phyloP scores from a whole-genome alignment of 2,113 vertebrate species.

The Todiramphus chloris region DNA sequence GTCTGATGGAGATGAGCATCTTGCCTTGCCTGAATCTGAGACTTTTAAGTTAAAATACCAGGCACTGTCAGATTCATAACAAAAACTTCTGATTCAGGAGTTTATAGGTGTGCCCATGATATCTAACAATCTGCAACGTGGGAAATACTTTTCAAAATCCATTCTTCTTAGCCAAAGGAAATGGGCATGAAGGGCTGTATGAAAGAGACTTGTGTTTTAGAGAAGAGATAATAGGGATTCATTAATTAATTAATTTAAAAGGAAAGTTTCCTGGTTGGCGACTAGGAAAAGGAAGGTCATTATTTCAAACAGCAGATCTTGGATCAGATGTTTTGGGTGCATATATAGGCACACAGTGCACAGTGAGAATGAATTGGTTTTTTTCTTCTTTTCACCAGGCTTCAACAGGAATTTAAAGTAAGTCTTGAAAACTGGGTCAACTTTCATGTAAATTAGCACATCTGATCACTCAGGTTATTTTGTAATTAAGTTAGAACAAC shows the following conservation, averaged over 20 bases:
- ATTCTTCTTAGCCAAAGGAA: neutral
- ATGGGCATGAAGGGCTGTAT: neutral
- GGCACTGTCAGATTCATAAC: neutral
- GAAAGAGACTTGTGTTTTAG: neutral
- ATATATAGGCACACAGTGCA: accelerated
- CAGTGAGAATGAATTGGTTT: neutral
- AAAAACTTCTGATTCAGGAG: neutral
- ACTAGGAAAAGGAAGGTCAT: neutral
- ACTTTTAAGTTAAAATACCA: neutral
- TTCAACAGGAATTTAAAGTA: neutral
- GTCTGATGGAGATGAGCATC: neutral
- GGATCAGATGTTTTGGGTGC: neutral
- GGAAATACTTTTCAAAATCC: neutral
- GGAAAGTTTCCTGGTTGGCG: neutral
- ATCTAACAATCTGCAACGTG: neutral
- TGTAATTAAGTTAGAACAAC: neutral
- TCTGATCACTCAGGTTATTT: neutral
- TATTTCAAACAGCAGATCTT: neutral
- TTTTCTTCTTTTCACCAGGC: neutral
- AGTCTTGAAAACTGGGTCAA: neutral
- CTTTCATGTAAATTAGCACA: neutral
- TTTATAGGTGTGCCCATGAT: neutral
- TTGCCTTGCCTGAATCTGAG: neutral
- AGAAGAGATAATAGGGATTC: neutral
- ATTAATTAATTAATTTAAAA: neutral